Conservation (phyloP, 2,113 vertebrate genomes). For the Rhinichthys klamathensis region DNA sequence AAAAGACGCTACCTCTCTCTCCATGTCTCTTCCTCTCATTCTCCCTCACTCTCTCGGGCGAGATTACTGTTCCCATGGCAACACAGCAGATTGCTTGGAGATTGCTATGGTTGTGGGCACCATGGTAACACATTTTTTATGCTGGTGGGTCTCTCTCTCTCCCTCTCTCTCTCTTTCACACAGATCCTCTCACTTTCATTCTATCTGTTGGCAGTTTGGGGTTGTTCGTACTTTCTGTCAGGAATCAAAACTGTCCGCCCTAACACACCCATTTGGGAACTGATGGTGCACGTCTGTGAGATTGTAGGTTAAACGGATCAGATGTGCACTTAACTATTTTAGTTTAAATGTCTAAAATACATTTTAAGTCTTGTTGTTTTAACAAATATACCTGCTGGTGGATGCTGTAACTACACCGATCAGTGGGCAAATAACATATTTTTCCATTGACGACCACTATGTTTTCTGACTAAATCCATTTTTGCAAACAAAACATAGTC, state of each 20-base stretch:
- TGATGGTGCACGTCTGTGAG: neutral
- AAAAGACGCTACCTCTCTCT: constrained; percentile 54
- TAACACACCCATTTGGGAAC: constrained; percentile 2
- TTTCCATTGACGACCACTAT: neutral
- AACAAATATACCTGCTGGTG: neutral
- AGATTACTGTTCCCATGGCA: constrained; percentile 80
- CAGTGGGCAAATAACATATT: neutral
- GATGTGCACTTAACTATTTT: neutral
- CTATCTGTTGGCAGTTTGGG: constrained; percentile 19
- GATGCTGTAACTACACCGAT: neutral
- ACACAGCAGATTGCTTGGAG: constrained; percentile 77
- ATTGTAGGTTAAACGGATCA: neutral
- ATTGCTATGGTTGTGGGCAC: constrained; percentile 75
- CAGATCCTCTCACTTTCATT: constrained; percentile 28
- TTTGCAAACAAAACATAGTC: neutral
- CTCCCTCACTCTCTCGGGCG: constrained; percentile 61
- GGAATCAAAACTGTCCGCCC: neutral
- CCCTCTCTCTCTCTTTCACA: constrained; percentile 32
- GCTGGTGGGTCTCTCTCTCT: constrained; percentile 47
- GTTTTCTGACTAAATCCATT: neutral
- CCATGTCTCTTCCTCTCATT: constrained; percentile 44
- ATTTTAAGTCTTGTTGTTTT: neutral
- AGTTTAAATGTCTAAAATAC: neutral
- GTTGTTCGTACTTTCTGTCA: constrained; percentile 26
- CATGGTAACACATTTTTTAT: constrained; percentile 76